These are phyloP conservation scores for Poecilia gillii DNA, from an alignment of 2,797 vertebrate species.

Conservation along the genomic window DNA sequence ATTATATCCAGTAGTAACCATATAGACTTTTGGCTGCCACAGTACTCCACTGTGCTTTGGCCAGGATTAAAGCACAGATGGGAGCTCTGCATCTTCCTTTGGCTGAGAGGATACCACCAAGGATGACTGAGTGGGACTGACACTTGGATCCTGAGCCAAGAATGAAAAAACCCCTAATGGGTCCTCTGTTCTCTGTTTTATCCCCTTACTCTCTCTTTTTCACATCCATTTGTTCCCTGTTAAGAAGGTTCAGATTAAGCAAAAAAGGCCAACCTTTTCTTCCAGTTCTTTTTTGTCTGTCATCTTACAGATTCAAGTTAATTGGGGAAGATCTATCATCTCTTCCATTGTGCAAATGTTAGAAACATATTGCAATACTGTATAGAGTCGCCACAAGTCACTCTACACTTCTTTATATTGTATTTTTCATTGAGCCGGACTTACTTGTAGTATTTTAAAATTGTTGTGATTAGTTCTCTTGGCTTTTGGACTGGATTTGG, in stretches of 20 bases:
- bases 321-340: background rate
- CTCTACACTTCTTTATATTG: background rate
- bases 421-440: background rate
- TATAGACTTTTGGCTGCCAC: conserved; percentile 46
- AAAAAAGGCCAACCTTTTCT: background rate
- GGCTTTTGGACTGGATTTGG: background rate
- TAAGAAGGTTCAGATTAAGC: background rate
- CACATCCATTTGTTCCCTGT: conserved; percentile 8
- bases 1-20: conserved; percentile 52
- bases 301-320: conserved; percentile 2
- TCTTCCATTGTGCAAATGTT: background rate
- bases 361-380: background rate
- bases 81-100: conserved; percentile 65
- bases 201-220: conserved; percentile 2
- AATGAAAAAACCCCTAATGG: conserved; percentile 51
- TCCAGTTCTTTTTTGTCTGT: background rate
- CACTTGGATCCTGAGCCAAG: conserved; percentile 50
- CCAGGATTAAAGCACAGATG: conserved; percentile 68
- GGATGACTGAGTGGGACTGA: conserved; percentile 50
- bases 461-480: background rate
- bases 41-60: conserved; percentile 54
- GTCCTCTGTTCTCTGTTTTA: conserved; percentile 17
- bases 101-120: conserved; percentile 57
- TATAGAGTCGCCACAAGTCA: background rate
- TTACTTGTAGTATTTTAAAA: background rate